Evolutionary conservation across 2,113 vertebrate genomes (phyloP), one percentile per base, ranked within the genome.

Genomic region (Coturnix japonica): DNA sequence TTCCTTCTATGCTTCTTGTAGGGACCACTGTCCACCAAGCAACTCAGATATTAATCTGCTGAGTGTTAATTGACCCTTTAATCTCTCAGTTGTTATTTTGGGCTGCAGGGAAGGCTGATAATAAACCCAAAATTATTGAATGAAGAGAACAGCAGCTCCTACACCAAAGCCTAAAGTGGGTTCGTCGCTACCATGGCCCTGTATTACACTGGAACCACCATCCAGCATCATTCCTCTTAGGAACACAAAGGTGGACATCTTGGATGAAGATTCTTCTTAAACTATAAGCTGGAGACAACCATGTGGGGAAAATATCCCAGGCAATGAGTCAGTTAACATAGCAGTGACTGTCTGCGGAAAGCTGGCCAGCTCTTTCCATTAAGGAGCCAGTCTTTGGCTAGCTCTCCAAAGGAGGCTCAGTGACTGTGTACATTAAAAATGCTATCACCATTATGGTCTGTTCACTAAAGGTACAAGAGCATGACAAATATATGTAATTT

Each of bases 401-500:
- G 51, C 87, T 73, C 85, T 92, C 94, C 91, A 73, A 67, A 72
- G 88, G 95, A 96, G 82, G 56, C 92, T 77, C 22, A 7, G 95
- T 43, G 77, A 88, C 94, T 95, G 87, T 95, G 93, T 97, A 94
- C 95, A 95, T 94, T 96, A 95, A 96, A 96, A 97, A 93, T 96
- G 94, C 94, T 93, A 96, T 94, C 84, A 95, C 95, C 95, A 92
- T 97, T 95, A 88, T 96, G 76, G 96, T 96, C 97, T 97, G 95
- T 96, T 97, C 96, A 95, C 96, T 97, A 97, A 98, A 98, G 97
- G 98, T 98, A 98, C 96, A 97, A 96, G 96, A 98, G 97, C 97
- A 98, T 98, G 98, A 98, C 97, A 97, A 98, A 98, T 98, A 97
- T 96, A 97, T 97, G 97, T 98, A 98, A 98, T 98, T 97, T 98